Conservation (phyloP, 2,888 invertebrate genomes). For the Drosophila nigritarsus region DNA sequence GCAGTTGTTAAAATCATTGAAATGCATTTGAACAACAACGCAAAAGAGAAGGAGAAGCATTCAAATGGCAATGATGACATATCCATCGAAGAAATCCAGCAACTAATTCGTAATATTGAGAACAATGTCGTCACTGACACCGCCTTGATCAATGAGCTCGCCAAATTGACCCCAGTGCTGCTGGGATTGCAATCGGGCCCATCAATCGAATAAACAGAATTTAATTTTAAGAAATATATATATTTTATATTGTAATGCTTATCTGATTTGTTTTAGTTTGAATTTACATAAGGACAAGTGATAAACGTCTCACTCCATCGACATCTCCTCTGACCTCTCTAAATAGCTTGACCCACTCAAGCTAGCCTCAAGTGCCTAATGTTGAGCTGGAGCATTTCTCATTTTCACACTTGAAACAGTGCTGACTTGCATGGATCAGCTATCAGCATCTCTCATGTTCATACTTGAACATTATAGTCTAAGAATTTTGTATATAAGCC, state of each 20-base stretch:
- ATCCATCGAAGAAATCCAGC: constrained; percentile 13
- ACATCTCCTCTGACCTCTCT: too few relatives aligned
- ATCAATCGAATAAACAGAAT: background rate
- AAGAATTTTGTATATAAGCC: too few relatives aligned
- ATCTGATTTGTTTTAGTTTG: background rate
- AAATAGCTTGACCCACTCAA: too few relatives aligned
- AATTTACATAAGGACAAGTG: background rate
- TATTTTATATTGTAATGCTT: too few relatives aligned
- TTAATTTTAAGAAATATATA: background rate
- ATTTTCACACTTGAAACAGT: too few relatives aligned
- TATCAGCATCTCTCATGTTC: too few relatives aligned
- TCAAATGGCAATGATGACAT: background rate
- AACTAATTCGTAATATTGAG: constrained; percentile 32
- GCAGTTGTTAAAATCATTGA: background rate
- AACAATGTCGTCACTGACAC: constrained; percentile 18
- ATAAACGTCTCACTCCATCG: too few relatives aligned
- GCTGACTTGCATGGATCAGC: too few relatives aligned
- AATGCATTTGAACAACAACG: background rate
- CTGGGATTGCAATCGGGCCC: constrained; percentile 4
- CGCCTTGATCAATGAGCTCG: constrained; percentile 23
- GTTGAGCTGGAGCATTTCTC: too few relatives aligned
- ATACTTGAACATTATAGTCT: too few relatives aligned
- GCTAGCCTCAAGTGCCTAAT: too few relatives aligned
- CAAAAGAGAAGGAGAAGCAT: background rate
- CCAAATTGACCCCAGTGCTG: constrained; percentile 22